Base-by-base conservation (phyloP, 2,888 invertebrate species). In the Mamestra brassicae region DNA sequence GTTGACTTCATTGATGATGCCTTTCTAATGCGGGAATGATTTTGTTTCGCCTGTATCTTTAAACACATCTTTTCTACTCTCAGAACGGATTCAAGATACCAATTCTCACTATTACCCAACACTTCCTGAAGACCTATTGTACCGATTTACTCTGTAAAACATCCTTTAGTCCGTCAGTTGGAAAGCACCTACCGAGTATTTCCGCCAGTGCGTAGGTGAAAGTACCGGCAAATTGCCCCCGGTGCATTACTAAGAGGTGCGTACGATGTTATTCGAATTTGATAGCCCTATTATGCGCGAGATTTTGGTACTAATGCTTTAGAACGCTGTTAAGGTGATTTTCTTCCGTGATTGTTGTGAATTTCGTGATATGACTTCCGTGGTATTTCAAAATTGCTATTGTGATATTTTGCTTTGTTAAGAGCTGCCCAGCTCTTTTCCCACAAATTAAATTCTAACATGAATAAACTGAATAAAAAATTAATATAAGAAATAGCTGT, bases 201-300 rank as follows among this genome's bases (percentile, higher is more conserved):
- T 88, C 87, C 85, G 88, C 67, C 74, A 80, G 55, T 89, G 89
- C 89, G 89, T 89, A 78, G 88, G 92, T 86, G 93, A 93, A 93
- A 93, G 93, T 89, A 83, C 85, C 84, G 77, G 81, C 85, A 89
- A 90, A 89, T 90, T 90, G 87, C 89, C 84, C 82, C 85, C 85
- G 88, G 87, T 83, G 80, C 76, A 77, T 81, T 78, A 77, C 73
- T 78, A 74, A 55, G 78, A 72, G 78, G 76, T 85, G 85, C 85
- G 86, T 78, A 85, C 82, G 78, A 76, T 81, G 78, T 86, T 87
- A 88, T 88, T 85, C 81, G 85, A 87, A 84, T 85, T 88, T 88
- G 86, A 89, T 89, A 86, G 84, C 78, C 80, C 78, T 80, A 82
- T 82, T 82, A 83, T 71, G 54, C n/a, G 13, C 83, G 47, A 79